These are phyloP conservation scores for Oedothorax gibbosus DNA, from an alignment of 1,140 invertebrate genomes.

Conservation along the genomic window DNA sequence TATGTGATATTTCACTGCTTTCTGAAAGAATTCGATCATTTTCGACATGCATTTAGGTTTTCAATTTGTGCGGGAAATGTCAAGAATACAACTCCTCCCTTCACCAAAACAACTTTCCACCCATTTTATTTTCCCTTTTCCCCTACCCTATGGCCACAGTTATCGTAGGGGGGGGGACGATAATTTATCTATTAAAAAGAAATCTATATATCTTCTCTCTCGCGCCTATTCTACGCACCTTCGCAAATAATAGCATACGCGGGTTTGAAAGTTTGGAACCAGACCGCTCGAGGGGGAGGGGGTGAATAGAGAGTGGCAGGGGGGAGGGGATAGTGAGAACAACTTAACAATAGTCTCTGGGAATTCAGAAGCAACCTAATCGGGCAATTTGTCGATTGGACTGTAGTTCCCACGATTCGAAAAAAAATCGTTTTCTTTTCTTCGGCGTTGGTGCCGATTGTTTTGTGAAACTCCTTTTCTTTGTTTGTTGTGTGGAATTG, in stretches of 20 bases:
- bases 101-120: neutral
- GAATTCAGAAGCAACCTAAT: slow-evolving; percentile 56
- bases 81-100: neutral
- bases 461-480: neutral
- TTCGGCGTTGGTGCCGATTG: neutral
- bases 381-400: slow-evolving; percentile 51
- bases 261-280: neutral
- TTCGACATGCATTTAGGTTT: no score
- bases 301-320: neutral
- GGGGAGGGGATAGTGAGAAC: slow-evolving; percentile 9
- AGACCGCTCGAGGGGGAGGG: neutral
- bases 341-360: slow-evolving; percentile 54
- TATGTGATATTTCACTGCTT: no score
- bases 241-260: neutral
- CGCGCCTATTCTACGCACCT: neutral
- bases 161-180: no score
- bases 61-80: neutral
- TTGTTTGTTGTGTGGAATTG: no score
- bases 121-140: neutral
- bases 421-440: neutral
- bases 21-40: no score
- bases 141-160: neutral
- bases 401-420: slow-evolving; percentile 20
- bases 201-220: slow-evolving; percentile 13
- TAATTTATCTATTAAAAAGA: slow-evolving; percentile 36